Conservation (phyloP, 1,140 invertebrate species). For the Sycobia sp. region DNA sequence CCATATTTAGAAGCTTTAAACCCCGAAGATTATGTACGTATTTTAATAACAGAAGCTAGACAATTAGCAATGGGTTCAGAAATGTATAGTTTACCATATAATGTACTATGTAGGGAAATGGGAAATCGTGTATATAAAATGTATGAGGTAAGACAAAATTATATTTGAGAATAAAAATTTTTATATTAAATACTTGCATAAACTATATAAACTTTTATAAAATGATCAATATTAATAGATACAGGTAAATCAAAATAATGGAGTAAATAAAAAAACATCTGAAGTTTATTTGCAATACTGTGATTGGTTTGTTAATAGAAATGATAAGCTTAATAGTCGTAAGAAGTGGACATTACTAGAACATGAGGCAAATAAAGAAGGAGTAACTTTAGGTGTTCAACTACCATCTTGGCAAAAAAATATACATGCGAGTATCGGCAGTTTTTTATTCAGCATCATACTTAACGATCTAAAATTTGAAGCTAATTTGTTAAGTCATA, state of each 20-base stretch:
- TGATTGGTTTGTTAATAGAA: slow-evolving; percentile 68
- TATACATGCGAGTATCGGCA: slow-evolving; percentile 70
- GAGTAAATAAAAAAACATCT: slow-evolving; percentile 70
- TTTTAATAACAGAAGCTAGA: slow-evolving; percentile 69
- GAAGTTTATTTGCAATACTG: slow-evolving; percentile 73
- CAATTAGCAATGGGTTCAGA: slow-evolving; percentile 77
- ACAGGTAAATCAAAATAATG: slow-evolving; percentile 68
- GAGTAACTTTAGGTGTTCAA: slow-evolving; percentile 64
- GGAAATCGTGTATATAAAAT: slow-evolving; percentile 69
- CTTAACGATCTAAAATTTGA: slow-evolving; percentile 84
- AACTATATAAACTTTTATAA: not conserved
- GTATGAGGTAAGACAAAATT: slow-evolving; percentile 45
- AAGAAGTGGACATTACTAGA: slow-evolving; percentile 75
- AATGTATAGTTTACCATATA: slow-evolving; percentile 75
- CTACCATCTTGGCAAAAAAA: slow-evolving; percentile 71
- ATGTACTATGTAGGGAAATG: slow-evolving; percentile 69
- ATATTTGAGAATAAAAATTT: slow-evolving; percentile 3
- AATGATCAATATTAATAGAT: slow-evolving; percentile 57
- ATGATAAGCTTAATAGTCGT: slow-evolving; percentile 66
- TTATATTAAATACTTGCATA: too few relatives aligned
- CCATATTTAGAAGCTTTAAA: slow-evolving; percentile 76
- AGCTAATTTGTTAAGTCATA: slow-evolving; percentile 69
- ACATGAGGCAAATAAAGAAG: slow-evolving; percentile 61
- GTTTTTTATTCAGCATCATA: slow-evolving; percentile 87
- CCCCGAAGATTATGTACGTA: slow-evolving; percentile 69